Conservation (phyloP, 2,797 vertebrate genomes). For the Menidia menidia region DNA sequence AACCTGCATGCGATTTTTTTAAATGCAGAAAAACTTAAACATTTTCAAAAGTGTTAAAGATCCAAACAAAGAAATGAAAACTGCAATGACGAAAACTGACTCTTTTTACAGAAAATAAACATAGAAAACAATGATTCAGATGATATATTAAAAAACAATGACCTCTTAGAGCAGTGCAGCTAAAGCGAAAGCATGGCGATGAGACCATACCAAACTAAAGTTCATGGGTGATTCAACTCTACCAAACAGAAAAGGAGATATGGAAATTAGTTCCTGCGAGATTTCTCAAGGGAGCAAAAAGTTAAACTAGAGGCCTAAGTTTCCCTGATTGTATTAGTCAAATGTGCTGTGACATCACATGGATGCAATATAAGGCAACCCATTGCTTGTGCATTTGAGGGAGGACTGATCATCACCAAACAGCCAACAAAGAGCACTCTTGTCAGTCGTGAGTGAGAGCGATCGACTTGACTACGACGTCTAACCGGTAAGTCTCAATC, state of each 20-base stretch:
- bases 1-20: no score
- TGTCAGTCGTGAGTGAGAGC: constrained; percentile 67
- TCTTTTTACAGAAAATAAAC: neutral
- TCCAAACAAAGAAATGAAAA: no score
- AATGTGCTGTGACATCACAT: constrained; percentile 86
- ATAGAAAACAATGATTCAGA: neutral
- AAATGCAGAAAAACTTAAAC: no score
- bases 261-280: constrained; percentile 4
- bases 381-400: constrained; percentile 74
- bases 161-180: no score
- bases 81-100: no score
- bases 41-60: no score
- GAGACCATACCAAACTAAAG: neutral
- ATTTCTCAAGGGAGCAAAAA: constrained; percentile 25
- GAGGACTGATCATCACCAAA: constrained; percentile 75
- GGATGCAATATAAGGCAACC: constrained; percentile 78
- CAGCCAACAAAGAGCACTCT: constrained; percentile 78
- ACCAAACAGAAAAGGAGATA: neutral
- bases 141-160: neutral
- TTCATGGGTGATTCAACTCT: constrained; percentile 6
- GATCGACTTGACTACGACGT: constrained; percentile 47
- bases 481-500: constrained; percentile 72
- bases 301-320: constrained; percentile 43
- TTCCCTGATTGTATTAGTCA: constrained; percentile 78
- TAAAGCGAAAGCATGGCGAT: neutral